Evolutionary conservation across 2,113 vertebrate genomes (phyloP), one percentile per base, ranked within the genome.

Genomic region (Pontoporia blainvillei): DNA sequence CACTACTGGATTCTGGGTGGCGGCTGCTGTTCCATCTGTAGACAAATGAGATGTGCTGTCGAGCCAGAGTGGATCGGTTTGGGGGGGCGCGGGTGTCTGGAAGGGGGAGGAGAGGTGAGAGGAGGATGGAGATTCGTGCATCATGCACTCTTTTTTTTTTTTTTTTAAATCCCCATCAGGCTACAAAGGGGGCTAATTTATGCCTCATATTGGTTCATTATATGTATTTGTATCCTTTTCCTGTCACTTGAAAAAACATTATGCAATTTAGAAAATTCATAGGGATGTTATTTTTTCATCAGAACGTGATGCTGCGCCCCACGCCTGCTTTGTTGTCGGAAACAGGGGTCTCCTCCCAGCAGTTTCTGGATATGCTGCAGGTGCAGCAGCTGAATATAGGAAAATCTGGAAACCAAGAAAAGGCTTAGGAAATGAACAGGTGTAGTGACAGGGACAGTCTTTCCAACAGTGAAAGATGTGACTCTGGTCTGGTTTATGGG

Each of bases 221-320:
- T 71, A 86, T 76, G 46, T 23, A 3, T 95, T 96, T 91, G 72
- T 94, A 96, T 98, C 91, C 83, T 92, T 96, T 95, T 91, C 69
- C 96, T 98, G 93, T 89, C 71, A 71, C 95, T 97, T 97, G 75
- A 91, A 89, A 91, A 92, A 86, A 54, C 83, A 73, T 73, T 88
- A 97, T 72, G 44, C 78, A 96, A 96, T 97, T 96, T 96, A 95
- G 89, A 85, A 96, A 94, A 96, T 96, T 92, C 90, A 62, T 41
- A 85, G 85, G 86, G 73, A 95, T 95, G 79, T 86, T 94, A 92
- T 92, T 91, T 96, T 97, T 97, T 94, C 86, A 96, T 79, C 92
- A 59, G 90, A 83, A 96, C 1, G 0, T 91, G 85, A n/a, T 18
- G 84, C 66, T 96, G 64, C 20, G 12, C 75, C 72, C 88, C 52